Conservation (phyloP, 2,797 vertebrate genomes). For the Chrysocyon brachyurus region DNA sequence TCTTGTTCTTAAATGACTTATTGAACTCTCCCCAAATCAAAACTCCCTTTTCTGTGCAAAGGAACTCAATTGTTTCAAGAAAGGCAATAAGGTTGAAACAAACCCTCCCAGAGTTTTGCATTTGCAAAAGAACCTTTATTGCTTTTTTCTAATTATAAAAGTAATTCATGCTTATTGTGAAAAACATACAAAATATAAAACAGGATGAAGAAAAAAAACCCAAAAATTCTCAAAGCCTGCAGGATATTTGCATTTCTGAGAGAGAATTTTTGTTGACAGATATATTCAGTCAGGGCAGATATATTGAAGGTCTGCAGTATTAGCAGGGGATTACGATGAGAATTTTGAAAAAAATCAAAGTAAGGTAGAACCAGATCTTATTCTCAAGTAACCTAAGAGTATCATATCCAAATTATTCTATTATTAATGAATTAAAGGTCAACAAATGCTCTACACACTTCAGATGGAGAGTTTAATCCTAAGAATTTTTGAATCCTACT, state of each 20-base stretch:
- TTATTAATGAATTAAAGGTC: conserved; percentile 33
- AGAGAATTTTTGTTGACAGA: not conserved
- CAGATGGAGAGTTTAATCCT: not conserved
- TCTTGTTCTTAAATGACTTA: conserved; percentile 31
- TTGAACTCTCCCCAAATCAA: not conserved
- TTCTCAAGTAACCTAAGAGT: not conserved
- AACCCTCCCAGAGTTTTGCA: conserved; percentile 61
- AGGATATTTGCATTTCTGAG: conserved; percentile 68
- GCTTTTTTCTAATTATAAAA: conserved; percentile 72
- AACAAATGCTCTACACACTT: not conserved
- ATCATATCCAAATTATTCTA: not conserved
- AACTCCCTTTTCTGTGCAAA: not conserved
- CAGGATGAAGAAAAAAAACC: not conserved
- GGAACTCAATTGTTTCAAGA: conserved; percentile 31
- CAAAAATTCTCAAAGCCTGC: conserved; percentile 18
- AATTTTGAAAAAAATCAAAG: conserved; percentile 24
- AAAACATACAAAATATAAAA: conserved; percentile 67
- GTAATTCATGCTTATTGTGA: conserved; percentile 62
- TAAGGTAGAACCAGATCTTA: not conserved
- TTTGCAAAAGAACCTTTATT: conserved; percentile 70
- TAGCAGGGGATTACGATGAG: not conserved
- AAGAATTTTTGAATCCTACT: not conserved
- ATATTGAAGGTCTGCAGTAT: not conserved
- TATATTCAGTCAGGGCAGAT: not conserved
- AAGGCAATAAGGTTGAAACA: conserved; percentile 62